phyloP scores from a whole-genome alignment of 2,888 invertebrate genomes.

The Aleiodes alternator region DNA sequence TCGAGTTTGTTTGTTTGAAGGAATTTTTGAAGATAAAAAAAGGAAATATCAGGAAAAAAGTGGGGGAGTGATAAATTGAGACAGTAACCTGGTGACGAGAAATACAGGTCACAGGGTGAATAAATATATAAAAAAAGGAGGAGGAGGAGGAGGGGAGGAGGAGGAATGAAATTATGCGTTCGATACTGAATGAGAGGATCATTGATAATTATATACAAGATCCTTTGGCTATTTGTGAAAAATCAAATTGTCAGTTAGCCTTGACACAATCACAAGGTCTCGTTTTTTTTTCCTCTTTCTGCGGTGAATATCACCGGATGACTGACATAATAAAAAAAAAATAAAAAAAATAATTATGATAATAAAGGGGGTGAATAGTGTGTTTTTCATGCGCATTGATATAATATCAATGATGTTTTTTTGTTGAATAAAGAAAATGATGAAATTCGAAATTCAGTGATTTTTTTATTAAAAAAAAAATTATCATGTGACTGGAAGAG shows the following conservation, averaged over 20 bases:
- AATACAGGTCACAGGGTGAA: slow-evolving; percentile 47
- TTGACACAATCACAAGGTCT: slow-evolving; percentile 55
- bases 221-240: neutral
- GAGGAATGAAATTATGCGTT: slow-evolving; percentile 24
- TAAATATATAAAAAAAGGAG: neutral
- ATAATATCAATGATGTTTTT: slow-evolving; percentile 18
- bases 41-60: too few relatives aligned
- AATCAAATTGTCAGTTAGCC: slow-evolving; percentile 48
- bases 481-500: slow-evolving; percentile 1
- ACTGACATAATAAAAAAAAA: slow-evolving; percentile 48
- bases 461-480: slow-evolving; percentile 4
- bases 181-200: slow-evolving; percentile 25
- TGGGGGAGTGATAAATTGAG: slow-evolving; percentile 32
- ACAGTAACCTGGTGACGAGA: slow-evolving; percentile 43
- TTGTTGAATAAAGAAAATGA: too few relatives aligned
- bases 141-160: neutral
- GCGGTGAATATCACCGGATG: slow-evolving; percentile 47
- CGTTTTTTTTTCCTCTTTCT: slow-evolving; percentile 48
- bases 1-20: slow-evolving; percentile 1
- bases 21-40: neutral
- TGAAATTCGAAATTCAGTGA: too few relatives aligned
- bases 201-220: slow-evolving; percentile 1
- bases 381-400: neutral
- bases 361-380: neutral
- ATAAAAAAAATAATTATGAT: neutral